Evolutionary conservation across 2,888 invertebrate genomes (phyloP), one percentile per base, ranked within the genome.

Genomic region (Mythimna pallens): DNA sequence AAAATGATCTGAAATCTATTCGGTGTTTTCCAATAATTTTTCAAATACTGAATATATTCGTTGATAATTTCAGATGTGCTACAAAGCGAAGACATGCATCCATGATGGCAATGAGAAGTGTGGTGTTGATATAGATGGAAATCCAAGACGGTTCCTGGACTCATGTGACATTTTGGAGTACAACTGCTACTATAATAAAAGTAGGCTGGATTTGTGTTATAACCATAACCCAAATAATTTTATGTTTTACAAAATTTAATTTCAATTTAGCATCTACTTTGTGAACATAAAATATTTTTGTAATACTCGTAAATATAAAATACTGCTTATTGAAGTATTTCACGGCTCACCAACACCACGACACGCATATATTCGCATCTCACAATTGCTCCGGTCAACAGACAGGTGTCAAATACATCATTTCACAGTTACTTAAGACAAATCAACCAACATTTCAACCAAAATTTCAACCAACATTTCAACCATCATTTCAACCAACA

Each of bases 91-190:
- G 80, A 92, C 85, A 3, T 96, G 95, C 81, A 82, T 94, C 12
- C 95, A 96, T 61, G 89, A 90, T 65, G 87, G 75, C 0, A 69
- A 73, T 25, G 91, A 93, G 55, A 93, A 89, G 68, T 96, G 95
- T 76, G 95, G 94, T 0, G 72, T 87, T 0, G 83, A 92, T 59
- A 20, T 63, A 0, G 30, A 82, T 0, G 90, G 91, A 3, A 69
- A 75, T 0, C 47, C 81, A 5, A 89, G 95, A 5, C 78, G 93
- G 61, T 96, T 96, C 72, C 74, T 93, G 7, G 95, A 96, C 70
- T 80, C 88, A 0, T 96, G 95, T 76, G 95, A 95, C 64, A 88
- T 96, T n/a, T 76, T 89, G 70, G 95, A 95, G 72, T 95, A 88
- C 67, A 95, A 96, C 74, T 95, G 95, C 66, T 79, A 94, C 36